Evolutionary conservation across 2,888 invertebrate species (phyloP), one percentile per base, ranked within the genome.

Genomic region (Cataglyphis cursor): DNA sequence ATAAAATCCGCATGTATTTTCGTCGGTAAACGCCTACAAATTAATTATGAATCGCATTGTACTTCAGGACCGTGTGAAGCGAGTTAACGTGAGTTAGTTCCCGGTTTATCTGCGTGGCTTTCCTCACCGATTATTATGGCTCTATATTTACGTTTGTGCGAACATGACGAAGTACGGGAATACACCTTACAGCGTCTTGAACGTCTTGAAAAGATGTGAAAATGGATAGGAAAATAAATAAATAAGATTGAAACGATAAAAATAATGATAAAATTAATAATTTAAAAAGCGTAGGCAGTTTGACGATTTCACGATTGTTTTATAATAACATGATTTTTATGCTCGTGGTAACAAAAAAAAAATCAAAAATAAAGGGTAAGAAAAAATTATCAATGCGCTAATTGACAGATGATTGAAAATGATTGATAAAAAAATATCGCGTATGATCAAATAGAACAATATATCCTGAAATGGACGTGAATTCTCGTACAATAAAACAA

Each of bases 21-120:
- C 24, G 59, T 44, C 9, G 59, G 59, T 70, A 35, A 80, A 70
- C 59, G 35, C 24, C 59, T 44, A 48, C 48, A 35, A 70, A 80
- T 80, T 80, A 80, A 80, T 80, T 80, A 80, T 80, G 78, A 80
- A 80, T 80, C 78, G 18, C 78, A 80, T 80, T 80, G 78, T 80
- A 70, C 59, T 61, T 80, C 21, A 21, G 31, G 41, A 57, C 41
- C 78, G 70, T 78, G 78, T 21, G 78, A 78, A 78, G 35, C 35
- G 31, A 80, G 31, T 78, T 64, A 59, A 78, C 21, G 44, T 44
- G 78, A 70, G 70, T 70, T 62, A 65, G 41, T 80, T 70, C 44
- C 78, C 70, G 59, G 78, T 80, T 70, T 80, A 80, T 80, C 68
- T 70, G 59, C 44, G 31, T 35, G 21, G 21, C 10, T 80, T 70